phyloP scores from a whole-genome alignment of 2,113 vertebrate species.

The Sinocyclocheilus anophthalmus region DNA sequence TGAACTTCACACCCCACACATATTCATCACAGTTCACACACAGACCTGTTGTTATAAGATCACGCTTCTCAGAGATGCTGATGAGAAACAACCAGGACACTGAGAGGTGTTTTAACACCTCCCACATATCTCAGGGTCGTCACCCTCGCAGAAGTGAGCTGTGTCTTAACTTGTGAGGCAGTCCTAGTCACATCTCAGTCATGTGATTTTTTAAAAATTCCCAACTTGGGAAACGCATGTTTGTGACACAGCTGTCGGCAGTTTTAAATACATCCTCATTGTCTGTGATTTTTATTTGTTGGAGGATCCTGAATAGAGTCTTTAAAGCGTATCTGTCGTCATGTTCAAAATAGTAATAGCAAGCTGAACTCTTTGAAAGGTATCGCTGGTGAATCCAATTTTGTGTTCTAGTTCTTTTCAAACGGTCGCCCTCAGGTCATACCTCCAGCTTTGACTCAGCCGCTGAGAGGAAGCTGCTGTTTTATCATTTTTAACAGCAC shows the following conservation, averaged over 20 bases:
- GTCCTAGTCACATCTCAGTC: not conserved
- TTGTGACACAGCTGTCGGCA: not conserved
- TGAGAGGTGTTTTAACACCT: constrained; percentile 27
- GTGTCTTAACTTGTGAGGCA: constrained; percentile 10
- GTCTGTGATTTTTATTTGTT: not conserved
- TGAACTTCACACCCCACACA: constrained; percentile 23
- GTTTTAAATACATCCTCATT: constrained; percentile 19
- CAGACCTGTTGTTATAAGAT: not conserved
- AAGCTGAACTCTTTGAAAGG: constrained; percentile 3
- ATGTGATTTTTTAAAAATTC: not conserved
- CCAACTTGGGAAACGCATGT: not conserved
- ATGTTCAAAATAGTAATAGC: constrained; percentile 7
- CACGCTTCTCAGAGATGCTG: constrained; percentile 12
- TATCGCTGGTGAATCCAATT: not conserved
- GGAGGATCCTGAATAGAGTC: not conserved
- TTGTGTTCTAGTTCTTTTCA: constrained; percentile 2
- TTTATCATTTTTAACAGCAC: constrained; percentile 22
- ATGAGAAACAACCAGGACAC: not conserved
- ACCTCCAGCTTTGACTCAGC: constrained; percentile 24
- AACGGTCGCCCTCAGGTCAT: not conserved
- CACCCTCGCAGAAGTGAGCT: not conserved
- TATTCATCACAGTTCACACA: not conserved
- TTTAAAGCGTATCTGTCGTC: not conserved
- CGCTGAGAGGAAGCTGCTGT: constrained; percentile 16
- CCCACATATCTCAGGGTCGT: not conserved